These are phyloP conservation scores for Volucella inanis DNA, from an alignment of 2,888 invertebrate species.

Conservation along the genomic window DNA sequence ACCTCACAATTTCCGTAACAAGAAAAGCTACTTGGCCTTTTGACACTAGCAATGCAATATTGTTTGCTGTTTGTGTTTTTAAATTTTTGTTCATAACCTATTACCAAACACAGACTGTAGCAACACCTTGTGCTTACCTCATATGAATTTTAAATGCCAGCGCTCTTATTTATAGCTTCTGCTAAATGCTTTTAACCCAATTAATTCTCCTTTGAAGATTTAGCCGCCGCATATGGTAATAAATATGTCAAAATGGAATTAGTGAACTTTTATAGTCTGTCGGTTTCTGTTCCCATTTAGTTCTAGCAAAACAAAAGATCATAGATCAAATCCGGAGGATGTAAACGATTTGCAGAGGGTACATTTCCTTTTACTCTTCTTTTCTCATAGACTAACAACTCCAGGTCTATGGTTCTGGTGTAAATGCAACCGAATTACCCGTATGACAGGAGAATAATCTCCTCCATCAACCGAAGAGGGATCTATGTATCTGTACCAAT, in stretches of 20 bases:
- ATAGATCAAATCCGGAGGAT: constrained; percentile 21
- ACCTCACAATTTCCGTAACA: no score
- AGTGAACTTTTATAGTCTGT: constrained; percentile 44
- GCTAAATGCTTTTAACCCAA: constrained; percentile 7
- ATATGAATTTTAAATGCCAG: constrained; percentile 15
- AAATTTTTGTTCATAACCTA: no score
- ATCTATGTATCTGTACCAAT: neutral
- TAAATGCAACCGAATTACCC: constrained; percentile 63
- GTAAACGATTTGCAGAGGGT: neutral
- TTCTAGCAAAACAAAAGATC: constrained; percentile 4
- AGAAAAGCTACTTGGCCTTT: no score
- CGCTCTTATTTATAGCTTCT: constrained; percentile 9
- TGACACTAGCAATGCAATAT: no score
- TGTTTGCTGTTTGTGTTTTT: no score
- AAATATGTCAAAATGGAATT: constrained; percentile 59
- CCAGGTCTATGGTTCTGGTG: constrained; percentile 4
- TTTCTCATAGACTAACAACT: neutral
- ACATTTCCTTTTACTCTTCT: constrained; percentile 6
- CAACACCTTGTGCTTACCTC: neutral
- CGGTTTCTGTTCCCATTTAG: constrained; percentile 19
- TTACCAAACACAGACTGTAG: no score
- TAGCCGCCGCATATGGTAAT: constrained; percentile 31
- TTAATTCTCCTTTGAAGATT: constrained; percentile 25
- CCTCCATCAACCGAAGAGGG: constrained; percentile 14
- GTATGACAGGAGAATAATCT: constrained; percentile 56